Base-by-base conservation (phyloP, 2,113 vertebrate genomes). In the Martes martes region DNA sequence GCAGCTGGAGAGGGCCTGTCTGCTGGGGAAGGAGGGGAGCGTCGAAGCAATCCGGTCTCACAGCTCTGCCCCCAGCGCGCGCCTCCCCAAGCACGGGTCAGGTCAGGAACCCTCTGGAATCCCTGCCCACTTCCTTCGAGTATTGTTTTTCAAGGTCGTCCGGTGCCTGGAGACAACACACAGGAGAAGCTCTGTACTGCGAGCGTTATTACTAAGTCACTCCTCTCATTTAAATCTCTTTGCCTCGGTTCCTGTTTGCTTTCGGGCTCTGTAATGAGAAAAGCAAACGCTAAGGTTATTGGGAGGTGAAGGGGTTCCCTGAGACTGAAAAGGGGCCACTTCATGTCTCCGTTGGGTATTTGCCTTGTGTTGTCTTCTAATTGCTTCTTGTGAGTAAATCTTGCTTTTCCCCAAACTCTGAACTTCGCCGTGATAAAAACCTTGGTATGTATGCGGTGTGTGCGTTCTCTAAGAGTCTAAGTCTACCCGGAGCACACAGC, bases 161-260 rank as follows among this genome's bases (percentile, higher is more conserved):
- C 3, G 50, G 33, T 69, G 55, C 88, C 94, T 95, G 52, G 21
- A 95, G 90, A 97, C 65, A 85, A 47, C 11, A 21, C 24, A 16
- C 23, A 52, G 76, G 26, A 71, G 63, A 96, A 94, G 33, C 8
- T 61, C 11, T 47, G 23, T n/a, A 80, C 80, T 94, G 28, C 39
- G 59, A 96, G 92, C 67, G 13, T 59, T 86, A 76, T 69, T 81
- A 57, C 52, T 81, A 91, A 87, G 59, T 92, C 47, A 79, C 15
- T 52, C 63, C 88, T 92, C 92, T 69, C 71, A 95, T 91, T 96
- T 82, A 95, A 92, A 65, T 76, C 26, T 93, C 50, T 90, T 92
- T 92, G 71, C 71, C 87, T 63, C 3, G 55, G 47, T 93, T 98
- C 94, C 96, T 97, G 92, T 97, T 97, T 95, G 92, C 84, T 98